These are phyloP conservation scores for Epinotia brunnichana DNA, from an alignment of 2,888 invertebrate genomes.

Conservation along the genomic window DNA sequence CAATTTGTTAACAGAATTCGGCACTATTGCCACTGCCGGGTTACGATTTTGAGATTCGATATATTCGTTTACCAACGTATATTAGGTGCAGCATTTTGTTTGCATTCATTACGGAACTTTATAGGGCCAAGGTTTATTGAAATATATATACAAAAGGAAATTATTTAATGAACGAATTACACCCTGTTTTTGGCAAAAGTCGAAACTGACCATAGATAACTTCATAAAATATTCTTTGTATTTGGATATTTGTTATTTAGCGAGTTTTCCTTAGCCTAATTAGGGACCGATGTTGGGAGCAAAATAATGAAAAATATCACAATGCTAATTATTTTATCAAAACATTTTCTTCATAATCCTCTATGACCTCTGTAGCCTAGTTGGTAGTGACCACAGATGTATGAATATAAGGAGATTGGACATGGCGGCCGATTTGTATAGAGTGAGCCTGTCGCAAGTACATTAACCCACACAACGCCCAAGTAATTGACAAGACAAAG, in stretches of 20 bases:
- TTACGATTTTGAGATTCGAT: background rate
- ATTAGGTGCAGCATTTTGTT: background rate
- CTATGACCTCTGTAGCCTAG: no score
- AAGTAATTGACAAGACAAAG: no score
- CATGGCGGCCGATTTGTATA: no score
- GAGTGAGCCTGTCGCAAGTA: no score
- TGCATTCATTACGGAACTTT: no score
- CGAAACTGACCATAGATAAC: no score
- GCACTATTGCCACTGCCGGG: background rate
- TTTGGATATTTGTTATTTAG: background rate
- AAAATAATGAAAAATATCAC: background rate
- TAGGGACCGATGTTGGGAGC: background rate
- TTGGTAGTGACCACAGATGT: no score
- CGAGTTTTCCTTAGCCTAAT: background rate
- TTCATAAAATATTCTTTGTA: background rate
- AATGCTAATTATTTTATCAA: background rate
- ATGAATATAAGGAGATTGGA: no score
- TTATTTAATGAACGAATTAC: background rate
- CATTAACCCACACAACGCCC: no score
- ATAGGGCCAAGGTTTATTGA: background rate
- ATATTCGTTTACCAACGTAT: background rate
- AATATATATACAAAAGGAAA: background rate
- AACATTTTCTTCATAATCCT: background rate
- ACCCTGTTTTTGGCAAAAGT: background rate
- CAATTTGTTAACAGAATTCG: background rate